These are phyloP conservation scores for Orussus abietinus DNA, from an alignment of 1,140 invertebrate species.

Conservation along the genomic window DNA sequence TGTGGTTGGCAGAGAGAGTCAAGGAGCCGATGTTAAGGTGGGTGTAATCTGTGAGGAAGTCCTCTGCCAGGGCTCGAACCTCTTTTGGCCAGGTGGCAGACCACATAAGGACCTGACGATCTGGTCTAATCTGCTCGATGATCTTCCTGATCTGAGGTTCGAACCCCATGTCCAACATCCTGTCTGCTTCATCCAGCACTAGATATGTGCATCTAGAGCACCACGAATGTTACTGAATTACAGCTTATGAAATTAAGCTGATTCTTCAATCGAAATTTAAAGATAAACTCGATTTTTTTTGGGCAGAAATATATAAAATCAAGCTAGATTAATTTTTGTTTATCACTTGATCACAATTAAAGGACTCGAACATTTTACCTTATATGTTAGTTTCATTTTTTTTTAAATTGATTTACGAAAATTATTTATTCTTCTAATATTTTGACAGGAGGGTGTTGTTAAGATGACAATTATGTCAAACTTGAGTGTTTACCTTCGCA, in stretches of 20 bases:
- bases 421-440: conserved; percentile 1
- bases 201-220: conserved; percentile 93
- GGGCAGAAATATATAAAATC: conserved; percentile 4
- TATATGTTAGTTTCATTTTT: too few species aligned
- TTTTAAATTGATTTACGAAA: conserved; percentile 3
- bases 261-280: neutral
- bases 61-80: conserved; percentile 87
- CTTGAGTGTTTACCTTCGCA: conserved; percentile 60
- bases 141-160: conserved; percentile 99
- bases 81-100: conserved; percentile 99
- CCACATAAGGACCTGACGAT: conserved; percentile 97
- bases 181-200: conserved; percentile 96
- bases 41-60: conserved; percentile 86
- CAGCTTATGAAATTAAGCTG: conserved; percentile 27
- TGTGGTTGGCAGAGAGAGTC: conserved; percentile 94
- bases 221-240: too few species aligned
- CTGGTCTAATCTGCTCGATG: conserved; percentile 91
- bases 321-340: too few species aligned
- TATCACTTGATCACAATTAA: too few species aligned
- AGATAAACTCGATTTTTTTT: neutral
- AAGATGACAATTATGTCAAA: conserved; percentile 6
- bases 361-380: too few species aligned
- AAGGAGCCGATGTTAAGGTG: conserved; percentile 95
- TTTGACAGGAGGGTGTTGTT: conserved; percentile 3
- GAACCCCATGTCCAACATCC: conserved; percentile 99